A percentile compares a stretch with the other conserved stretches of the same genome.
Evolutionary conservation across 2,113 vertebrate species (phyloP).

Genomic region (Psophia crepitans): DNA sequence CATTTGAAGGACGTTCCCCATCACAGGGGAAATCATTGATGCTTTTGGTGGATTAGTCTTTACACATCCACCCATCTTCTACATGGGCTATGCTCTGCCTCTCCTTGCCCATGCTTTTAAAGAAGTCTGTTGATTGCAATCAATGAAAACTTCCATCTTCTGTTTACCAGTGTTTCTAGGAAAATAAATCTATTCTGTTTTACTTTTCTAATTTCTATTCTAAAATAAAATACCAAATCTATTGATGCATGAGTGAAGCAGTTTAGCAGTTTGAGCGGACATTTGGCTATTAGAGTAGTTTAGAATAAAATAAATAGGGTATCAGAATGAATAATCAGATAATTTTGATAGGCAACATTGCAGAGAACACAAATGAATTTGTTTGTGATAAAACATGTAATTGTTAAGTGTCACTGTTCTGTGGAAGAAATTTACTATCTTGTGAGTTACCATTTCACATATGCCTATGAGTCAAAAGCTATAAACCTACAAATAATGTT

Average conservation of each 20-base stretch:
- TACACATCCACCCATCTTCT: neutral
- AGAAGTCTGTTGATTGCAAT: neutral
- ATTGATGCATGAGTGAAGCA: neutral
- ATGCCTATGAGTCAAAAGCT: constrained; percentile 16
- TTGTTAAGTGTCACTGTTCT: neutral
- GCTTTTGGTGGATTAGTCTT: neutral
- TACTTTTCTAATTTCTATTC: neutral
- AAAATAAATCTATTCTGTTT: neutral
- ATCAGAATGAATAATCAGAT: neutral
- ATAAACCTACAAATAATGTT: neutral
- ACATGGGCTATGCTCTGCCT: neutral
- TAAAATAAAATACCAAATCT: neutral
- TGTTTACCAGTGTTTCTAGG: neutral
- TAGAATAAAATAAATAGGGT: neutral
- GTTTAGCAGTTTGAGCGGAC: neutral
- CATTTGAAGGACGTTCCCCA: neutral
- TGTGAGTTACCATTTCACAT: constrained; percentile 12
- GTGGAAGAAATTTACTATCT: neutral
- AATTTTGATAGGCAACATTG: neutral
- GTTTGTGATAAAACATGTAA: neutral
- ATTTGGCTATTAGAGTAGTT: neutral
- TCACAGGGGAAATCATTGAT: neutral
- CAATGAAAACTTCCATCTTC: neutral
- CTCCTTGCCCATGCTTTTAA: neutral
- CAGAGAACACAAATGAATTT: constrained; percentile 16